Base-by-base conservation (phyloP, 2,888 invertebrate genomes). In the Pseudeuparius sepicola region DNA sequence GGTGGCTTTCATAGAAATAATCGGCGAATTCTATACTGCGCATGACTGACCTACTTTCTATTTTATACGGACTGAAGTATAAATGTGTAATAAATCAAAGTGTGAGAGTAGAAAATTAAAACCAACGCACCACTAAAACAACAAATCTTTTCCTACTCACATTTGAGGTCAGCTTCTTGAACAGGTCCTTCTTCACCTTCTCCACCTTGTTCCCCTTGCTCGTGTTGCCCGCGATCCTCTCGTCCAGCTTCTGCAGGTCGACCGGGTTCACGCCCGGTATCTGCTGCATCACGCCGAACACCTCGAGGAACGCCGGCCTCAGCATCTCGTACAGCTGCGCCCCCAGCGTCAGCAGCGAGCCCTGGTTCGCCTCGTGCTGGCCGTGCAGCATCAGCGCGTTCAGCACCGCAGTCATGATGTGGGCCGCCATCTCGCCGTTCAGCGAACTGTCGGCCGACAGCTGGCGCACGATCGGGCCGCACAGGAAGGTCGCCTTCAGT, bases 341-440 rank as follows among this genome's bases (percentile, higher is more conserved):
- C 3, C 86, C 88, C 14, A 89, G 68, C 4, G 79, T 78, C 4
- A 89, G 68, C 26, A 90, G 62, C 1, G 78, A 73, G 9, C 87
- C 83, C 57, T 85, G 87, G 65, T 86, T 86, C 7, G 82, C 78
- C 51, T 92, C 92, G 57, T 92, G 90, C 55, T 90, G 86, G 0
- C 93, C 93, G 55, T 92, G 88, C 41, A 80, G 66, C 44, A 87
- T 81, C 41, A 93, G 68, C 29, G 87, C 89, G 46, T 62, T 59
- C 24, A 62, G 45, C 44, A 87, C 76, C 2, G 82, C 77, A 0
- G 77, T 75, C 61, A 89, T 78, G 28, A 87, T 78, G 49, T 82
- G 75, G 1, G 72, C 67, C 1, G 81, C 81, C 60, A 79, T 73
- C 43, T 71, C 74, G 43, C 71, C 71, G 46, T 68, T 75, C 46